Evolutionary conservation across 2,113 vertebrate species (phyloP), one percentile per base, ranked within the genome.

Genomic region (Corythaeola cristata): DNA sequence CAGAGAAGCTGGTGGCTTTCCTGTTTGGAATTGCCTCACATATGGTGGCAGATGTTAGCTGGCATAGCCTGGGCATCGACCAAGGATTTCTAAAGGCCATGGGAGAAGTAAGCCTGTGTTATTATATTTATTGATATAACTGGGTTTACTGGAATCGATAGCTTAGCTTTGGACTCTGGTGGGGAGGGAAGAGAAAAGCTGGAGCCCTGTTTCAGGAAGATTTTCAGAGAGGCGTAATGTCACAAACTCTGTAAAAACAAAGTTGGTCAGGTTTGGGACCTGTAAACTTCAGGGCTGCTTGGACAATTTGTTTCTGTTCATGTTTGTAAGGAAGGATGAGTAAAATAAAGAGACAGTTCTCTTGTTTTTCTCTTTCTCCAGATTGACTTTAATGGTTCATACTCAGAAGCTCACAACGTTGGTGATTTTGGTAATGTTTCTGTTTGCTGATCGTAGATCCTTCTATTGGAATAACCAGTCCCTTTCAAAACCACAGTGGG

Each of bases 1-100:
- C 98, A 35, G 97, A 98, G 96, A 98, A 98, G 63, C 62, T 98
- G 93, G 98, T 98, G 44, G 98, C 98, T 67, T 98, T 98, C 96
- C 64, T 98, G 41, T 98, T 98, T 71, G 98, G 98, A 71, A 84
- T 98, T 82, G 95, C 98, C 8, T 98, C 98, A 3, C 98, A 98
- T 87, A 98, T 98, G 97, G 98, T 98, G 74, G 97, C 98, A 33
- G 98, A 98, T n/a, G 72, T 98, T 72, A 98, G 96, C 93, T 98
- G 98, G 98, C 98, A 98, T 50, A 98, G 98, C 73, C 90, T 98
- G 94, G 98, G 96, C 19, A 97, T 98, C 2, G 94, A 98, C 15
- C 98, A 98, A 95, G 98, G 98, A 44, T 98, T 98, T 91, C 97
- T 98, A 2, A 96, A 89, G 68, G 94, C 98, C 15, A 98, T 98